phyloP scores from a whole-genome alignment of 2,888 invertebrate species.

The Morpho achilles region DNA sequence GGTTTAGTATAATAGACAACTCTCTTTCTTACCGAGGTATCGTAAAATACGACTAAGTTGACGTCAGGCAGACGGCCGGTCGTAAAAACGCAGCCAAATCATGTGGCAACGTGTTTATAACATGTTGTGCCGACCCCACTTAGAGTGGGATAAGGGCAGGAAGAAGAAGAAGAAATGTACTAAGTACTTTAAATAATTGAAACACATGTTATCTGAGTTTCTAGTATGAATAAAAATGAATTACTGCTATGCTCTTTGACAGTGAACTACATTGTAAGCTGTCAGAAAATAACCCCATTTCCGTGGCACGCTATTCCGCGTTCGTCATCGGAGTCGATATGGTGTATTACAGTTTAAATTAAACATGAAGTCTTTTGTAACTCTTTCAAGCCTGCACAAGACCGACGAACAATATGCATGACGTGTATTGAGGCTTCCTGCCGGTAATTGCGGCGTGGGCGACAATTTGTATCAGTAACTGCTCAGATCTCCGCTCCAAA shows the following conservation, averaged over 20 bases:
- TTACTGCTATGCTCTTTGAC: slow-evolving; percentile 15
- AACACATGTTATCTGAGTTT: no score
- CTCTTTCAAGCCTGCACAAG: slow-evolving; percentile 30
- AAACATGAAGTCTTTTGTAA: slow-evolving; percentile 31
- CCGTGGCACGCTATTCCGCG: slow-evolving; percentile 7
- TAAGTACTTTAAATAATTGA: no score
- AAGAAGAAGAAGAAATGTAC: no score
- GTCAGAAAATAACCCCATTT: slow-evolving; percentile 33
- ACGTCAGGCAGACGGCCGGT: no score
- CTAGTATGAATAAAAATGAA: no score
- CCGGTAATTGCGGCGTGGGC: slow-evolving; percentile 54
- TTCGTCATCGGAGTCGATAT: slow-evolving; percentile 22
- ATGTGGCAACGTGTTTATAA: no score
- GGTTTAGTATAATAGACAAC: no score
- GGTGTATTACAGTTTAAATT: slow-evolving; percentile 26
- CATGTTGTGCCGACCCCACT: no score
- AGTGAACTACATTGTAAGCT: slow-evolving; percentile 34
- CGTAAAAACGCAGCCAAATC: no score
- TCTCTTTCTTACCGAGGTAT: no score
- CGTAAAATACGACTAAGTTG: no score
- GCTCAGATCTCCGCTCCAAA: slow-evolving; percentile 11
- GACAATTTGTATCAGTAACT: slow-evolving; percentile 37
- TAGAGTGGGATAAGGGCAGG: no score
- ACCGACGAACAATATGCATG: slow-evolving; percentile 33
- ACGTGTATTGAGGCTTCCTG: slow-evolving; percentile 51